Percentiles rank a stretch among this genome's conserved stretches.
These are phyloP conservation scores for Steinernema scapterisci DNA, from an alignment of 2,888 invertebrate genomes.

Conservation along the genomic window DNA sequence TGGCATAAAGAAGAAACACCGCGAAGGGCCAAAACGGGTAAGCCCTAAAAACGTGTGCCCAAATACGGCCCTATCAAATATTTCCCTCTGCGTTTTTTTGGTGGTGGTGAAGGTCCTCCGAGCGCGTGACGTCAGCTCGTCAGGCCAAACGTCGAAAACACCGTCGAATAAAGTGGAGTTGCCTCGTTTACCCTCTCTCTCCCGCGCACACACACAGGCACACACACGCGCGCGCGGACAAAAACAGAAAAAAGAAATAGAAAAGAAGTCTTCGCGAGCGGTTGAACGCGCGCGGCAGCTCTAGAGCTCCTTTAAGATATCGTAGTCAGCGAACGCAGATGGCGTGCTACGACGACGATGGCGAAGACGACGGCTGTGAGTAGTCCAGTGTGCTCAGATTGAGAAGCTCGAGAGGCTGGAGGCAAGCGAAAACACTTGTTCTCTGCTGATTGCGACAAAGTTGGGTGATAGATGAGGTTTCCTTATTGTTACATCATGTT, in stretches of 20 bases:
- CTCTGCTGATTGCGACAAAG: neutral
- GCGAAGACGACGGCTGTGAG: neutral
- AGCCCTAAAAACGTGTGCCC: neutral
- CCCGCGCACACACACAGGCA: no score
- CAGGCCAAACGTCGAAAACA: no score
- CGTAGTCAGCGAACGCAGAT: neutral
- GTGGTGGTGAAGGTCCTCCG: neutral
- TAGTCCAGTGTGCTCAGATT: neutral
- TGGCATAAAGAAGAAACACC: neutral
- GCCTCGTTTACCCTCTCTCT: no score
- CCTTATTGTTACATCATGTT: no score
- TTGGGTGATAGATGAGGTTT: no score
- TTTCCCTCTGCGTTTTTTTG: neutral
- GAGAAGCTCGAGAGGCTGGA: neutral
- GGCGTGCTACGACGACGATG: neutral
- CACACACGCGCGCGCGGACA: no score
- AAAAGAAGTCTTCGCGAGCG: no score
- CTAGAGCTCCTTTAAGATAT: neutral
- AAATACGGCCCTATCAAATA: neutral
- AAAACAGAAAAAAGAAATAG: no score
- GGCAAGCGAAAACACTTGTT: neutral
- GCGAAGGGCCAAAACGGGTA: neutral
- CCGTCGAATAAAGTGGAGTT: no score
- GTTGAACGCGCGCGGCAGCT: no score
- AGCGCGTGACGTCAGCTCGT: neutral